Evolutionary conservation across 2,888 invertebrate genomes (phyloP), one percentile per base, ranked within the genome.

Genomic region (Papilio elwesi): DNA sequence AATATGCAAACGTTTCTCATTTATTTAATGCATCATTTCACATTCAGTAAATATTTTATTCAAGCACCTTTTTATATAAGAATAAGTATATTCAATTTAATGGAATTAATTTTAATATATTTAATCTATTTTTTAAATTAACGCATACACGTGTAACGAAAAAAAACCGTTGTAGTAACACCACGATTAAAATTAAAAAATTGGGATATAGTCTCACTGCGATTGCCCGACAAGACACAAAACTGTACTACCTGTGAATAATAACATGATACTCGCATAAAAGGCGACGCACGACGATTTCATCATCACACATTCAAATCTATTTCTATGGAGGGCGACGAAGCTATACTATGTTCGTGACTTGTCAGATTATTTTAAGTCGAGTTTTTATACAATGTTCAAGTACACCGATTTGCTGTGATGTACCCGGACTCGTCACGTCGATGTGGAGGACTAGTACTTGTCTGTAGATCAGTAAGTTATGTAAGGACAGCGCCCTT

Each of bases 1-100:
- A 15, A 43, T 15, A 55, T 65, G 59, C 64, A 68, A 48, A 66
- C 49, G 16, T 49, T 43, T 26, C 48, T 47, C 15, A 15, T 48
- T 64, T 16, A 49, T 64, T 26, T 26, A 2, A 26, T 26, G 26
- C 26, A 26, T 26, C 13, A 65, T 64, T 49, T 49, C 26, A 15
- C 36, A 65, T 48, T 49, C 26, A 26, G 26, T 49, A 47, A 62
- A n/a, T 62, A 43, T 36, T 49, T 36, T 66, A 67, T 67, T 51
- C 16, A 48, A 48, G 15, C 47, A 63, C 47, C 15, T 12, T 63
- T 11, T 15, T 57, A n/a, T 59, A 13, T 36, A 12, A 4, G 4
- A 2, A 26, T 26, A 26, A 4, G 26, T 26, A 26, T 26, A 26
- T 26, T 26, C 1, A 59, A 59, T n/a, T 59, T 38, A 8, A 59